Conservation (phyloP, 2,113 vertebrate genomes). For the Cyanocitta stelleri region DNA sequence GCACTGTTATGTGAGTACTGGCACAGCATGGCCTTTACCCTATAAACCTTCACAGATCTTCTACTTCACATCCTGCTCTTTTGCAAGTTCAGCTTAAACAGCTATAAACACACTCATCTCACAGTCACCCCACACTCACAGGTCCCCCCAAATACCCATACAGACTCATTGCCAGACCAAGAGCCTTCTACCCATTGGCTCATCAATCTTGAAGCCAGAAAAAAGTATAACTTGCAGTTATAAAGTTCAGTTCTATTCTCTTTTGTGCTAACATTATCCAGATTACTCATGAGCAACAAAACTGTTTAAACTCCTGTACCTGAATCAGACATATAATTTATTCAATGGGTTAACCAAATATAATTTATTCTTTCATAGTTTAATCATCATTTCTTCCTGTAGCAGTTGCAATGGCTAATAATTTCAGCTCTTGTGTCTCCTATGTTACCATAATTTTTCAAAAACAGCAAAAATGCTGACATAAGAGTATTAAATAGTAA, state of each 20-base stretch:
- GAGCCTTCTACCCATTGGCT: background rate
- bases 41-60: background rate
- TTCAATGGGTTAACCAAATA: background rate
- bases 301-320: background rate
- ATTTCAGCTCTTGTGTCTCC: background rate
- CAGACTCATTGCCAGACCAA: background rate
- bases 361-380: background rate
- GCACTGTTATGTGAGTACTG: background rate
- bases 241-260: background rate
- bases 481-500: background rate
- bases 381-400: background rate
- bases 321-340: background rate
- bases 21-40: background rate
- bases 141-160: accelerated
- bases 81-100: background rate
- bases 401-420: background rate
- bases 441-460: background rate
- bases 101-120: background rate
- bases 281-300: background rate
- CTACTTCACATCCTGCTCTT: background rate
- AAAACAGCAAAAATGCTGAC: background rate
- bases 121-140: background rate
- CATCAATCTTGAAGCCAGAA: background rate
- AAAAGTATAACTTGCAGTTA: background rate
- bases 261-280: background rate